phyloP scores from a whole-genome alignment of 2,888 invertebrate species.

The Desoria tigrina region DNA sequence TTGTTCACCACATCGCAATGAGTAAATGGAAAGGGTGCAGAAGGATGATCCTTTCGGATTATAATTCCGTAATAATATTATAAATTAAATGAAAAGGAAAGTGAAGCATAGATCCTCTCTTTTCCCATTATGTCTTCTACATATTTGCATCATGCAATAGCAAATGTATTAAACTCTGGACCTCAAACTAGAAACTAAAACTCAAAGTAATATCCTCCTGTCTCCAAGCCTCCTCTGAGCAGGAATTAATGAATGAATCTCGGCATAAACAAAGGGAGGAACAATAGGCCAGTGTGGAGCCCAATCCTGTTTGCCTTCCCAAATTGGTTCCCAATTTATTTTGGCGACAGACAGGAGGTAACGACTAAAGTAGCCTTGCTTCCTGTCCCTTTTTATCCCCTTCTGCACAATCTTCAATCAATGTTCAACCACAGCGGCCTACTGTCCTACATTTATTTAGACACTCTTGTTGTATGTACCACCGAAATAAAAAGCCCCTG shows the following conservation, averaged over 20 bases:
- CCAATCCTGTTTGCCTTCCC: no score
- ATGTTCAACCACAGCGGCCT: background rate
- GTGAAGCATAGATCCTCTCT: conserved; percentile 13
- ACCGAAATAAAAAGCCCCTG: no score
- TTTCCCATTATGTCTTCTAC: background rate
- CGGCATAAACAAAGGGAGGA: background rate
- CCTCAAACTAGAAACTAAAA: background rate
- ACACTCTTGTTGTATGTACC: no score
- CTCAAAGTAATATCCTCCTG: background rate
- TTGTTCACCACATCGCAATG: no score
- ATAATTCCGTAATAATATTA: no score
- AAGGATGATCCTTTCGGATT: no score
- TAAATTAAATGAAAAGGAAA: conserved; percentile 9
- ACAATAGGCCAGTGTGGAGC: background rate
- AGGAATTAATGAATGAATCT: background rate
- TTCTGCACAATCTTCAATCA: background rate
- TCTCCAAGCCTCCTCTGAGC: background rate
- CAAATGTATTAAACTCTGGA: background rate
- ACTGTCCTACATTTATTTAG: conserved; percentile 19
- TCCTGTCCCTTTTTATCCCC: conserved; percentile 4
- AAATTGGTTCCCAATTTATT: conserved; percentile 12
- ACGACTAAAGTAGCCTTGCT: conserved; percentile 15
- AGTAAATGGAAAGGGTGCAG: no score
- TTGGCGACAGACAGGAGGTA: background rate
- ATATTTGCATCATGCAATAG: background rate